Percentiles rank a stretch among this genome's conserved stretches.
phyloP scores from a whole-genome alignment of 1,140 invertebrate genomes.

The Brachionus koreanus region DNA sequence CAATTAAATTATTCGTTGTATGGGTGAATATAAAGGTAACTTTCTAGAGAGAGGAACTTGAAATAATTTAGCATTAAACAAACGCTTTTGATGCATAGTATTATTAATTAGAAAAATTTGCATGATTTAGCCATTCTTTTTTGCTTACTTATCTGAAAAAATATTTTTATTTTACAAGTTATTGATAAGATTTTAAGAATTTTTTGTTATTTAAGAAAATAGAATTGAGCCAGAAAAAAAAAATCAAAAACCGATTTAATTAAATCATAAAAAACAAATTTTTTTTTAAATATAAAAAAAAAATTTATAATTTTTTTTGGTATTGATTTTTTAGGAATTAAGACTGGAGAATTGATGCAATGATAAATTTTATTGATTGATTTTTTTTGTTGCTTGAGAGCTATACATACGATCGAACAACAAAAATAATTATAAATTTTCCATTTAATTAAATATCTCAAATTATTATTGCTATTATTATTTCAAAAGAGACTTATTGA shows the following conservation, averaged over 20 bases:
- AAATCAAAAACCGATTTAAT: not conserved
- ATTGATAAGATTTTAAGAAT: not conserved
- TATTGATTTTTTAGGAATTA: too few species aligned
- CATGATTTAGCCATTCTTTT: not conserved
- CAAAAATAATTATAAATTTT: too few species aligned
- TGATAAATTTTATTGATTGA: too few species aligned
- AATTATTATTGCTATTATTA: too few species aligned
- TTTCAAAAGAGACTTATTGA: too few species aligned
- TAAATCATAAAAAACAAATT: not conserved
- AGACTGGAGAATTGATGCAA: too few species aligned
- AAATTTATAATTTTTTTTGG: too few species aligned
- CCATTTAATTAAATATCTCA: too few species aligned
- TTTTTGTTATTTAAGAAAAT: not conserved
- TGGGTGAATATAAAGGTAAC: not conserved
- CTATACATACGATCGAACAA: too few species aligned
- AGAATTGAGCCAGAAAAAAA: too few species aligned
- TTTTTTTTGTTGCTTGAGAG: too few species aligned
- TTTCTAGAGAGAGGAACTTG: not conserved
- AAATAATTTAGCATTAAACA: constrained; percentile 1
- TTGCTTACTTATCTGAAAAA: not conserved
- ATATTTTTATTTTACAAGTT: not conserved
- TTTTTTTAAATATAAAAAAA: too few species aligned
- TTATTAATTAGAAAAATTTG: not conserved
- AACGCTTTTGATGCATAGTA: not conserved
- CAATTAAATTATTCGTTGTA: not conserved